Percentiles rank a stretch among this genome's conserved stretches.
Evolutionary conservation across 2,888 invertebrate genomes (phyloP).

Genomic region (Plusia festucae): DNA sequence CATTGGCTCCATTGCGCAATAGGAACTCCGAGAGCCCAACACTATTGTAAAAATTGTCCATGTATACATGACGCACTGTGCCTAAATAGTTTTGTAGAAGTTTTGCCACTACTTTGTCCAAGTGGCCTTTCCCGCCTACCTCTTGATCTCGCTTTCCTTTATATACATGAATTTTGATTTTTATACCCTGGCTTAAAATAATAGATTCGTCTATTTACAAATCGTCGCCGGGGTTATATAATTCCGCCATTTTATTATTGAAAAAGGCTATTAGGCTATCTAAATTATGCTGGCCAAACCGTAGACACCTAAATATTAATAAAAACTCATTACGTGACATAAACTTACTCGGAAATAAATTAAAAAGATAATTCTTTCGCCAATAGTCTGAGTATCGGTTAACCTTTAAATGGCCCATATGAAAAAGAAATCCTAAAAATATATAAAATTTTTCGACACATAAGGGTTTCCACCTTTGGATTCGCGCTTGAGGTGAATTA

Average conservation of each 20-base stretch:
- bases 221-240: background rate
- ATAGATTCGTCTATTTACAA: background rate
- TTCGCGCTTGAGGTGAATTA: background rate
- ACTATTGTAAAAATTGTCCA: conserved; percentile 25
- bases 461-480: background rate
- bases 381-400: background rate
- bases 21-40: conserved; percentile 9
- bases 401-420: conserved; percentile 5
- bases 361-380: background rate
- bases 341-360: conserved; percentile 1
- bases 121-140: background rate
- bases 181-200: conserved; percentile 1
- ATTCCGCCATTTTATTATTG: background rate
- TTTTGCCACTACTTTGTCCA: background rate
- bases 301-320: conserved; percentile 7
- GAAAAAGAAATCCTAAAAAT: background rate
- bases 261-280: background rate
- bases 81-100: background rate
- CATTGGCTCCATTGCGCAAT: too few species aligned
- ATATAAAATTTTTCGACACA: background rate
- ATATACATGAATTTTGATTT: background rate
- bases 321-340: background rate
- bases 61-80: conserved; percentile 21
- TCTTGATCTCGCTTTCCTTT: background rate
- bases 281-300: conserved; percentile 7